Conservation (phyloP, 2,888 invertebrate species). For the Watsonalla binaria region DNA sequence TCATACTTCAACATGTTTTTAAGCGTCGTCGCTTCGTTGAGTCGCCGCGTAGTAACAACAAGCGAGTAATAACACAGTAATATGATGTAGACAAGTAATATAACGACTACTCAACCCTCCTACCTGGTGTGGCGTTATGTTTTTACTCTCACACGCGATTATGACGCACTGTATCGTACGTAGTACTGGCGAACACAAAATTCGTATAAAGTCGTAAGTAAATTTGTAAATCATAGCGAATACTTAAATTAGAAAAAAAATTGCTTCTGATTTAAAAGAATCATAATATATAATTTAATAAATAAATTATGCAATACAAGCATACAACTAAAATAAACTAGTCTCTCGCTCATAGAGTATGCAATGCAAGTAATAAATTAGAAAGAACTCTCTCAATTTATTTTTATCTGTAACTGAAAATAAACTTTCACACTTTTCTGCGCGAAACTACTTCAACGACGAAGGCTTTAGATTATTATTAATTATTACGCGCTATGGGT, state of each 20-base stretch:
- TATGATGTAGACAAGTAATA: conserved; percentile 58
- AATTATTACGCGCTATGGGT: conserved; percentile 46
- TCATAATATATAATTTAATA: too few species aligned
- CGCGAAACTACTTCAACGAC: conserved; percentile 26
- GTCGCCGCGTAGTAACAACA: conserved; percentile 19
- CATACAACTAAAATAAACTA: too few species aligned
- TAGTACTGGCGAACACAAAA: conserved; percentile 36
- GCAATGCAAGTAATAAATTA: too few species aligned
- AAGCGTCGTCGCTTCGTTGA: conserved; percentile 7
- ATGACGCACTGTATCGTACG: conserved; percentile 41
- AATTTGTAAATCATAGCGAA: background rate
- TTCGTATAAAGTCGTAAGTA: conserved; percentile 18
- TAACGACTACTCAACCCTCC: conserved; percentile 25
- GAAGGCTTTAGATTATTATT: conserved; percentile 48
- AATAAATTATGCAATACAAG: too few species aligned
- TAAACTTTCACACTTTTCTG: conserved; percentile 24
- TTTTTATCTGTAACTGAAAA: conserved; percentile 11
- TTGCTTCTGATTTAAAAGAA: too few species aligned
- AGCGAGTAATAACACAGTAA: conserved; percentile 49
- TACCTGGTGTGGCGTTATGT: conserved; percentile 25
- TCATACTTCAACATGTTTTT: background rate
- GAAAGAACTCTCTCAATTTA: background rate
- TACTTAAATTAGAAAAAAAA: too few species aligned
- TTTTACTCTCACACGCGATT: conserved; percentile 9
- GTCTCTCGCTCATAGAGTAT: too few species aligned